Evolutionary conservation across 2,113 vertebrate species (phyloP).

Genomic region (Muntiacus muntjak): DNA sequence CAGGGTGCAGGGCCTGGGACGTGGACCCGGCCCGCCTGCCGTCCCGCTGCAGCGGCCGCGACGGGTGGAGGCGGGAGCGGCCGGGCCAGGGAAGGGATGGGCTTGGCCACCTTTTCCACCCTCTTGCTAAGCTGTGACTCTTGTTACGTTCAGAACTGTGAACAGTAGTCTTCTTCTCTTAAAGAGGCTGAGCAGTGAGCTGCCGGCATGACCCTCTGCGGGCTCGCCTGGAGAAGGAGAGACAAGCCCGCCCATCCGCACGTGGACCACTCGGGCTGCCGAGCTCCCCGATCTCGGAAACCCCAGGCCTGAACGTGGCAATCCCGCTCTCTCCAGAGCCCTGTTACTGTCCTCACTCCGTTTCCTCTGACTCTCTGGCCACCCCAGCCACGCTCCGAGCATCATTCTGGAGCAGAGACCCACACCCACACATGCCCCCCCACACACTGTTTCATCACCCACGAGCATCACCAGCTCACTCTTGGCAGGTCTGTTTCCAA

Average conservation of each 20-base stretch:
- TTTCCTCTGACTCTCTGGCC: background rate
- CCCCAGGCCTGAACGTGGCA: fast-evolving
- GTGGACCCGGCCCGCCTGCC: fast-evolving
- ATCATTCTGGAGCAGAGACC: background rate
- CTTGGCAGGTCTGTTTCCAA: background rate
- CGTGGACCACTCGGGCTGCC: fast-evolving
- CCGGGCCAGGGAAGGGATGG: too few species aligned
- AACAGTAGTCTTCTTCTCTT: background rate
- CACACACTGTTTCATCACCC: background rate
- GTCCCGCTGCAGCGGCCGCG: fast-evolving
- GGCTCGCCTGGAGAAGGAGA: background rate
- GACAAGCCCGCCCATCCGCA: fast-evolving
- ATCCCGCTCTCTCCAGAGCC: fast-evolving
- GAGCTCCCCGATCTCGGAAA: fast-evolving
- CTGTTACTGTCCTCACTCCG: fast-evolving
- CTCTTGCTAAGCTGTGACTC: background rate
- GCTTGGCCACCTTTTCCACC: background rate
- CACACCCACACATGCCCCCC: fast-evolving
- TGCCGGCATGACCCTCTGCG: background rate
- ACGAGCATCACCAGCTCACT: too few species aligned
- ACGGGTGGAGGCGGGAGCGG: fast-evolving
- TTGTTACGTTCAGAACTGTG: background rate
- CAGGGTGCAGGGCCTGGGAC: fast-evolving
- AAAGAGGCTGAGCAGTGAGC: background rate
- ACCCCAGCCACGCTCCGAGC: too few species aligned